Conservation (phyloP, 2,113 vertebrate genomes). For the Psilopogon haemacephalus region DNA sequence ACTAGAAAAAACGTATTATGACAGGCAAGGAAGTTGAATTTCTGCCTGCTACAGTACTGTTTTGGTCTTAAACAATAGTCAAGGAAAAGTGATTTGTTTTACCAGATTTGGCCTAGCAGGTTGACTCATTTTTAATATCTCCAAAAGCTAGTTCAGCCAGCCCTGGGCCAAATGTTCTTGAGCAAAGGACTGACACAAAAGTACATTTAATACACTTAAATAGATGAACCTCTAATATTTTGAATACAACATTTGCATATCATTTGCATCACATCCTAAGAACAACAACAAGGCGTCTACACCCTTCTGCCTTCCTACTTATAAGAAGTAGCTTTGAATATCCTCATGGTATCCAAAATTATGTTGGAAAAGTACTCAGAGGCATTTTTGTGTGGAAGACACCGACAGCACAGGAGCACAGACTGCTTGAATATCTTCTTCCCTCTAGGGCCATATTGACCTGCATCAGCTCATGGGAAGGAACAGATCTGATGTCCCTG, state of each 20-base stretch:
- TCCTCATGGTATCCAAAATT: background rate
- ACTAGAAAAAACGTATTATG: background rate
- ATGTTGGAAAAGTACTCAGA: background rate
- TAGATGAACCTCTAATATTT: background rate
- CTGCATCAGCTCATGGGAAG: background rate
- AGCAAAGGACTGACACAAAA: background rate
- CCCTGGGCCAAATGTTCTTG: background rate
- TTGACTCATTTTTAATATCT: background rate
- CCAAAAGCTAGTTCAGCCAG: background rate
- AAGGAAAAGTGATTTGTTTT: background rate
- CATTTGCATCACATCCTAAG: background rate
- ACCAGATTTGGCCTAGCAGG: background rate
- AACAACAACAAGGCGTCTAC: background rate
- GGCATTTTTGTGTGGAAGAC: background rate
- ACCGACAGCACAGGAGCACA: background rate
- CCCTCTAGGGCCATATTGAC: rapidly evolving
- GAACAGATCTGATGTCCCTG: background rate
- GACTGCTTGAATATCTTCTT: background rate
- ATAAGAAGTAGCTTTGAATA: background rate
- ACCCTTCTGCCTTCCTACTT: background rate
- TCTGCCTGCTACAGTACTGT: background rate
- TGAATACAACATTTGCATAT: background rate
- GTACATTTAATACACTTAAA: background rate
- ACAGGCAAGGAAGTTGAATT: background rate
- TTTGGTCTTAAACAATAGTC: background rate